Evolutionary conservation across 2,888 invertebrate genomes (phyloP), one percentile per base, ranked within the genome.

Genomic region (Epinotia demarniana): DNA sequence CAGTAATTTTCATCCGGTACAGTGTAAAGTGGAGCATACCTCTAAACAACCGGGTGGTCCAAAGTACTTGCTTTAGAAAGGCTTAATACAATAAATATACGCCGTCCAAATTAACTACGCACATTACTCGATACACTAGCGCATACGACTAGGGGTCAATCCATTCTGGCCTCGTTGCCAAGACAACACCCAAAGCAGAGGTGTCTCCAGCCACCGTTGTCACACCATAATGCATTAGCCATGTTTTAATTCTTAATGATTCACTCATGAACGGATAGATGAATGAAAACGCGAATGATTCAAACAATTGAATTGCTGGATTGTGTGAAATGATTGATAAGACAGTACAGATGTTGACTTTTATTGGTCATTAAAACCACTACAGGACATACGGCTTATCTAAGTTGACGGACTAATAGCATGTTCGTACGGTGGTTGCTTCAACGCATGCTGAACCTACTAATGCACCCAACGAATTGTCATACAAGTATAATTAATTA

Each of bases 101-200:
- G 66, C 67, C 61, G 75, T 62, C 75, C 75, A 75, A 57, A 67
- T 66, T 75, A 67, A 67, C 57, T 27, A 57, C 57, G 70, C 67
- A 75, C 75, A 55, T 64, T 43, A 67, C 16, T 61, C 5, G n/a
- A 19, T 49, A 19, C 19, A 9, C 12, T 1, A 27, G 3, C 57
- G 11, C 55, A 62, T 46, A 46, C 33, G 46, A 61, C 13, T 62
- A 33, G 5, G 61, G 67, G 23, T 72, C 57, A 23, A 67, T 71
- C 53, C 62, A 67, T 62, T 61, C 33, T 75, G 75, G 75, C 1
- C 73, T 49, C 67, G 19, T 70, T 39, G 57, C 19, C 53, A 72
- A 89, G 87, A 88, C 89, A 88, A 86, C 82, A 77, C 78, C 85
- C 79, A 79, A 86, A 85, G 87, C 85, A 86, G 85, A 88, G 86